These are phyloP conservation scores for Eulemur mongoz DNA, from an alignment of 2,797 vertebrate species.

Conservation along the genomic window DNA sequence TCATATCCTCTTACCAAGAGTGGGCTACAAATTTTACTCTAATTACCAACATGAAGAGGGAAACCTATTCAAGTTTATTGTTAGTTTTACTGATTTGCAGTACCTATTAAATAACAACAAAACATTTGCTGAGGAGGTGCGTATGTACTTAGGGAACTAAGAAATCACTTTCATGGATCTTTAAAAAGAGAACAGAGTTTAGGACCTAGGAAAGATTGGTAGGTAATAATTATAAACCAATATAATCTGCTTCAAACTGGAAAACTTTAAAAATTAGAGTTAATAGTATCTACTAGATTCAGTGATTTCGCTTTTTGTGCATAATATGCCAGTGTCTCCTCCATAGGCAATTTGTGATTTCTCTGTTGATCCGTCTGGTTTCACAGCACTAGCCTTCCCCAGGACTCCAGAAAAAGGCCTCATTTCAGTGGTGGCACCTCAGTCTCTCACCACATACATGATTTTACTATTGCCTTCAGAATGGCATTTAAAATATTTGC, in stretches of 20 bases:
- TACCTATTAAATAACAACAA: slow-evolving; percentile 1
- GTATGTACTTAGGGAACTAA: not conserved
- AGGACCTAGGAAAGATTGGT: not conserved
- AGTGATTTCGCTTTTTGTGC: not conserved
- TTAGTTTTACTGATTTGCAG: not conserved
- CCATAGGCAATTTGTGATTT: too few relatives aligned
- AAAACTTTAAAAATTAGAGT: not conserved
- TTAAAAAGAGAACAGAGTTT: not conserved
- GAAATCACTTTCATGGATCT: not conserved
- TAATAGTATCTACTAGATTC: not conserved
- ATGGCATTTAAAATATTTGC: not conserved
- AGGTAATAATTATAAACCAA: not conserved
- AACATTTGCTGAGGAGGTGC: not conserved
- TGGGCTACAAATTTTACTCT: not conserved
- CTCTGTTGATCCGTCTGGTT: not conserved
- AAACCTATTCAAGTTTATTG: not conserved
- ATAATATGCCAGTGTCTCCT: not conserved
- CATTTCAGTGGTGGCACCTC: not conserved
- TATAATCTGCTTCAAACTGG: not conserved
- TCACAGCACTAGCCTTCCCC: not conserved
- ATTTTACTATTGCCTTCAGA: not conserved
- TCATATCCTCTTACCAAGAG: not conserved
- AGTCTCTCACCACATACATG: not conserved
- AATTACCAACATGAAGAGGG: not conserved
- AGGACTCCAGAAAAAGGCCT: not conserved